Conservation (phyloP, 2,797 vertebrate genomes). For the Cichlasoma orientale region DNA sequence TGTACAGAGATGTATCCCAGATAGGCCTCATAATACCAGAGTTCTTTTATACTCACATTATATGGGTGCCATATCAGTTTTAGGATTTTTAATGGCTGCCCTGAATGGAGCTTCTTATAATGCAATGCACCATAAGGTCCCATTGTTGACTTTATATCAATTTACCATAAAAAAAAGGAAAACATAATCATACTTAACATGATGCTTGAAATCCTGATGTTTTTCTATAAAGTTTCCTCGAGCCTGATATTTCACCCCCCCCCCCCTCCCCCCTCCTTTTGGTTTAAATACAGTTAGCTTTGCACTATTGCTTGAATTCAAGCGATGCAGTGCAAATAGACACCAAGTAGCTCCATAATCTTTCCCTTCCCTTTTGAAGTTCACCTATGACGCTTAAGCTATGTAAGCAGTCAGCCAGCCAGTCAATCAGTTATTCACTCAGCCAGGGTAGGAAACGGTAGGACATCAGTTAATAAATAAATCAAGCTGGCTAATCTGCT, state of each 20-base stretch:
- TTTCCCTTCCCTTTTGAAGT: slow-evolving; percentile 42
- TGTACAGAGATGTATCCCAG: slow-evolving; percentile 61
- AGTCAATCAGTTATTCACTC: slow-evolving; percentile 26
- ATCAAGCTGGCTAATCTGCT: slow-evolving; percentile 82
- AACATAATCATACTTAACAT: not conserved
- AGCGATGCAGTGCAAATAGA: slow-evolving; percentile 37
- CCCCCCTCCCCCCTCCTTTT: not conserved
- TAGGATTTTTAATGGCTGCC: slow-evolving; percentile 25
- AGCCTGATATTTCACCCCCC: not conserved
- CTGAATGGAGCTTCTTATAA: slow-evolving; percentile 25
- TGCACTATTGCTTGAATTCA: not conserved
- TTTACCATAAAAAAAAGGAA: not conserved
- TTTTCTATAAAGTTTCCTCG: not conserved
- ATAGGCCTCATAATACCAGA: slow-evolving; percentile 66
- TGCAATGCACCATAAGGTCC: slow-evolving; percentile 16
- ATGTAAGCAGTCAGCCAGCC: slow-evolving; percentile 16
- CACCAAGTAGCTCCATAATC: slow-evolving; percentile 29
- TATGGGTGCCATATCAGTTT: slow-evolving; percentile 55
- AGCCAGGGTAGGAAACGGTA: slow-evolving; percentile 57
- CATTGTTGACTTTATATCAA: slow-evolving; percentile 22
- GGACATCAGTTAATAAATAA: slow-evolving; percentile 82
- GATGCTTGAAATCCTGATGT: not conserved
- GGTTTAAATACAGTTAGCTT: slow-evolving; percentile 4
- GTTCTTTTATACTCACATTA: slow-evolving; percentile 66
- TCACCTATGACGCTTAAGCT: slow-evolving; percentile 56